These are phyloP conservation scores for Mamestra configurata DNA, from an alignment of 1,140 invertebrate genomes.

Conservation along the genomic window DNA sequence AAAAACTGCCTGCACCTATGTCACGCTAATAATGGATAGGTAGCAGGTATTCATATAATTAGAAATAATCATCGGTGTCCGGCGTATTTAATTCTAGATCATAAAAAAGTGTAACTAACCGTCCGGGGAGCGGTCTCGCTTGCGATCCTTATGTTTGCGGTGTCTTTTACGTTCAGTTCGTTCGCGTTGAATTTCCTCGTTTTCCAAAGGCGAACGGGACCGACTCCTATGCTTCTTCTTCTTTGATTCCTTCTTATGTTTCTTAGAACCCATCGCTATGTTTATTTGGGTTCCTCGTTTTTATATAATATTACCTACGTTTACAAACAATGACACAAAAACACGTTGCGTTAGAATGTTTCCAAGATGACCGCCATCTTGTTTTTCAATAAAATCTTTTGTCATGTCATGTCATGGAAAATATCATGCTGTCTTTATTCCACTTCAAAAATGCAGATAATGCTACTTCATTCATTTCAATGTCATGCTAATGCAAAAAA, in stretches of 20 bases:
- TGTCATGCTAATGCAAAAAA: too few relatives aligned
- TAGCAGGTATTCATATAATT: not conserved
- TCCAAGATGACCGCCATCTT: not conserved
- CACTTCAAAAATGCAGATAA: not conserved
- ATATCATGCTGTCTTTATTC: not conserved
- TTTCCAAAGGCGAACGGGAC: conserved; percentile 78
- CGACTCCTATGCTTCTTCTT: conserved; percentile 85
- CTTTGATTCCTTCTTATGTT: conserved; percentile 85
- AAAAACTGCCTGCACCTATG: not conserved
- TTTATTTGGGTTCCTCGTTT: not conserved
- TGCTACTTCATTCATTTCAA: too few relatives aligned
- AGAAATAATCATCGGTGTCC: conserved; percentile 67
- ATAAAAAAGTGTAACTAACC: conserved; percentile 73
- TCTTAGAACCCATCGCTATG: conserved; percentile 79
- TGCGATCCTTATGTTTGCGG: conserved; percentile 84
- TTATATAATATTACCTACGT: not conserved
- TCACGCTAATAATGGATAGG: not conserved
- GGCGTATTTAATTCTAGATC: conserved; percentile 60
- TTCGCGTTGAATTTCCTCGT: conserved; percentile 64
- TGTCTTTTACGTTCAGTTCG: conserved; percentile 76
- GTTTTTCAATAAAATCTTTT: not conserved
- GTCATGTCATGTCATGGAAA: too few relatives aligned
- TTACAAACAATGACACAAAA: conserved; percentile 17
- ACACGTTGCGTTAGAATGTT: not conserved
- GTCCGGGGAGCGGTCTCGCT: conserved; percentile 82